Base-by-base conservation (phyloP, 2,113 vertebrate genomes). In the Phaethornis superciliosus region DNA sequence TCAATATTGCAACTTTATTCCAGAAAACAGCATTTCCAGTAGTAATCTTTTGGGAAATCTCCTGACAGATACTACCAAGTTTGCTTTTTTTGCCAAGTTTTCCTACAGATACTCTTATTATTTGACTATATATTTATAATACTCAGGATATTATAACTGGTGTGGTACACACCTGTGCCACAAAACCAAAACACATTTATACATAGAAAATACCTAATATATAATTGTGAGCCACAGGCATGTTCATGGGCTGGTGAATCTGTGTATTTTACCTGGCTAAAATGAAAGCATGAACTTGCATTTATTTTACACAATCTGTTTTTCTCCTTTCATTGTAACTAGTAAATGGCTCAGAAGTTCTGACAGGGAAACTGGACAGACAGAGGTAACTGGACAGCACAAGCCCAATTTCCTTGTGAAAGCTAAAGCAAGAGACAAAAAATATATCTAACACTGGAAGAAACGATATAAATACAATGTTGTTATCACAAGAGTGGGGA, bases 241-340 rank as follows among this genome's bases (percentile, higher is more conserved):
- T 3, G 2, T 15, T 54, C 23, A 40, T 1, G 7, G 32, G 24
- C 13, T 40, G 22, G 8, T 1, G 1, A 62, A 17, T 19, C 44
- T 0, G 2, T 22, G 14, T 4, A 3, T 10, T 4, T 37, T 27
- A 16, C 44, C 24, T 7, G 10, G 30, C 24, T 65, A 89, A 67
- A 94, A 58, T 7, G 7, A 74, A 89, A 58, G 4, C 24, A 30
- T 3, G 13, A 62, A 4, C 4, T 58, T 20, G 1, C 2, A 1
- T 7, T 55, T 69, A 8, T 21, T 72, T 58, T 40, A 60, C 8
- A 65, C 9, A 6, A 24, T 1, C 6, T 27, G 11, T 3, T 75
- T 17, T 12, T 9, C 21, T 54, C 28, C 54, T 84, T 65, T 17
- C 35, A 27, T 19, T 68, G 12, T 27, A 55, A 42, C 32, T 30